Evolutionary conservation across 2,888 invertebrate species (phyloP).

Genomic region (Lepidochrysops patricia): DNA sequence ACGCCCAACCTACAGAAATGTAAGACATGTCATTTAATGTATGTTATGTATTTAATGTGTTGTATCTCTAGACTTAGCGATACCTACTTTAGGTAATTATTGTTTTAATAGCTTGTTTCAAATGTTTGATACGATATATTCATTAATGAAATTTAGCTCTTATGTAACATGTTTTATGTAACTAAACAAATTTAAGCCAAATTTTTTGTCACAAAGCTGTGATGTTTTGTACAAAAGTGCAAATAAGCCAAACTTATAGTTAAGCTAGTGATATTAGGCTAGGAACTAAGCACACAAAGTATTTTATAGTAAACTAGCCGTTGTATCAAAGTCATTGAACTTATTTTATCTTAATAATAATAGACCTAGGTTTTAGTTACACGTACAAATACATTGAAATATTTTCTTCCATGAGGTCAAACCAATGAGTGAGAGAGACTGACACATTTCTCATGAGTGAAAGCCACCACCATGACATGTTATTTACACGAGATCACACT

Average conservation of each 20-base stretch:
- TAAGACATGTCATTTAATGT: background rate
- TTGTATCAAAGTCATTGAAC: background rate
- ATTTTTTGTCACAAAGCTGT: background rate
- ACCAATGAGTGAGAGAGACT: background rate
- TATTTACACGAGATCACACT: conserved; percentile 45
- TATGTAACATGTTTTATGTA: background rate
- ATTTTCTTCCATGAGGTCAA: background rate
- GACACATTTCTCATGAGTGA: background rate
- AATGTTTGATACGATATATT: background rate
- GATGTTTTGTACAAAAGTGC: background rate
- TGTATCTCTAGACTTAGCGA: too few relatives aligned
- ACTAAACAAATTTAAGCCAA: background rate
- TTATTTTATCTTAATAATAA: too few relatives aligned
- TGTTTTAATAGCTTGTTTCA: background rate
- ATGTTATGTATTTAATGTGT: background rate
- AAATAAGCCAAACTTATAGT: background rate
- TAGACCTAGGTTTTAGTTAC: background rate
- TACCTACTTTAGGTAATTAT: too few relatives aligned
- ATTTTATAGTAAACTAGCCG: background rate
- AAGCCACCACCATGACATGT: conserved; percentile 31
- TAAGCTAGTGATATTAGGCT: background rate
- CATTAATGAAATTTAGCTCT: background rate
- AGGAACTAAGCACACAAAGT: background rate
- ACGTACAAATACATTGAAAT: background rate
- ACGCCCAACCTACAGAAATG: too few relatives aligned